Percentiles rank a stretch among this genome's conserved stretches.
Evolutionary conservation across 2,113 vertebrate genomes (phyloP).

Genomic region (Dipodomys stephensi): DNA sequence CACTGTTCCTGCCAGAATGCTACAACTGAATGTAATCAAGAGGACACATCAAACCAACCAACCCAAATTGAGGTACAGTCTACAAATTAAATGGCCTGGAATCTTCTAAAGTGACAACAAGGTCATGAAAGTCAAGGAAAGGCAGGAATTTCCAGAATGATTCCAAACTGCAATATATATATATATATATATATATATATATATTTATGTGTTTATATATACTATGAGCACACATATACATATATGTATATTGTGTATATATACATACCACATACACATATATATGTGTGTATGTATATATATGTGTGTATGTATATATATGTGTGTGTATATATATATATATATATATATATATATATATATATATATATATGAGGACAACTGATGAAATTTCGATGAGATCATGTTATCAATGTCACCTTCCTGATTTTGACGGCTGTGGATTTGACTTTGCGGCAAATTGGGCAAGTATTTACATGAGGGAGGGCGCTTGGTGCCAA

Average conservation of each 20-base stretch:
- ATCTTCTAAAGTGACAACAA: slow-evolving; percentile 45
- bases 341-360: too few relatives aligned
- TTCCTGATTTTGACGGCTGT: neutral
- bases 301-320: too few relatives aligned
- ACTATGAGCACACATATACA: too few relatives aligned
- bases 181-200: too few relatives aligned
- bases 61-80: neutral
- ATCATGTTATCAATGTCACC: accelerated
- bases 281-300: too few relatives aligned
- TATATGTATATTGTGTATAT: too few relatives aligned
- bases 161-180: neutral
- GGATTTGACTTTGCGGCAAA: neutral
- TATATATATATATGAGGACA: neutral
- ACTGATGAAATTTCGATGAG: accelerated
- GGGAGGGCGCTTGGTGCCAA: neutral
- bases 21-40: neutral
- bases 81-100: neutral
- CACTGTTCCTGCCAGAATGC: neutral
- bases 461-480: neutral
- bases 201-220: too few relatives aligned
- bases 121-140: neutral
- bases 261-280: too few relatives aligned
- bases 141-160: neutral
- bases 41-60: neutral
- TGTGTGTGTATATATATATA: too few relatives aligned